Evolutionary conservation across 2,888 invertebrate genomes (phyloP).

Genomic region (Athetis lepigone): DNA sequence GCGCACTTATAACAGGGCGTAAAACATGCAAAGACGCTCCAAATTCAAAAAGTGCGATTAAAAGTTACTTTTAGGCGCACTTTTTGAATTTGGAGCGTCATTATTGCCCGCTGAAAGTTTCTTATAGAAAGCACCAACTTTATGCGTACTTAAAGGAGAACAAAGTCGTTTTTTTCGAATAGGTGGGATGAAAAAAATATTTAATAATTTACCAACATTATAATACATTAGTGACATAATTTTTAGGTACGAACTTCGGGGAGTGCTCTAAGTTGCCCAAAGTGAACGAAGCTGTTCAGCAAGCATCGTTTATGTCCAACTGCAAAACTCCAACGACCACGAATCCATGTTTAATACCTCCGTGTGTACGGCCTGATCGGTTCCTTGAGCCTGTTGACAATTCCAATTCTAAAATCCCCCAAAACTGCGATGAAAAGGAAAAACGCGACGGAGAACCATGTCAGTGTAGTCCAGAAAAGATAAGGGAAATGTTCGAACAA

Average conservation of each 20-base stretch:
- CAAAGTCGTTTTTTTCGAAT: no score
- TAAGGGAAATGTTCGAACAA: slow-evolving; percentile 37
- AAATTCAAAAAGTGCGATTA: no score
- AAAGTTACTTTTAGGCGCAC: no score
- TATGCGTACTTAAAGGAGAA: no score
- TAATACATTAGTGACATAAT: background rate
- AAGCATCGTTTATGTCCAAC: slow-evolving; percentile 16
- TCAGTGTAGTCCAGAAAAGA: slow-evolving; percentile 53
- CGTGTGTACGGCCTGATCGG: background rate
- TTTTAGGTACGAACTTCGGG: slow-evolving; percentile 22
- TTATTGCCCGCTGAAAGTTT: no score
- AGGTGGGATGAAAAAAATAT: no score
- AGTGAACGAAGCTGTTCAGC: slow-evolving; percentile 21
- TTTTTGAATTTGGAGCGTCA: no score
- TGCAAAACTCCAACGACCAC: background rate
- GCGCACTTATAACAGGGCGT: no score
- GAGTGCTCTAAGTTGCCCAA: background rate
- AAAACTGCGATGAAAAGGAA: no score
- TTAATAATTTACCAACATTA: background rate
- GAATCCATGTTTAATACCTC: slow-evolving; percentile 9
- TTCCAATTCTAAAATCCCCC: background rate
- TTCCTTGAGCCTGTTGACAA: background rate
- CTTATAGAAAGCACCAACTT: no score
- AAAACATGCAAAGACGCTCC: no score
- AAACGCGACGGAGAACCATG: slow-evolving; percentile 8